Conservation (phyloP, 2,888 invertebrate genomes). For the Pogonocherus hispidulus region DNA sequence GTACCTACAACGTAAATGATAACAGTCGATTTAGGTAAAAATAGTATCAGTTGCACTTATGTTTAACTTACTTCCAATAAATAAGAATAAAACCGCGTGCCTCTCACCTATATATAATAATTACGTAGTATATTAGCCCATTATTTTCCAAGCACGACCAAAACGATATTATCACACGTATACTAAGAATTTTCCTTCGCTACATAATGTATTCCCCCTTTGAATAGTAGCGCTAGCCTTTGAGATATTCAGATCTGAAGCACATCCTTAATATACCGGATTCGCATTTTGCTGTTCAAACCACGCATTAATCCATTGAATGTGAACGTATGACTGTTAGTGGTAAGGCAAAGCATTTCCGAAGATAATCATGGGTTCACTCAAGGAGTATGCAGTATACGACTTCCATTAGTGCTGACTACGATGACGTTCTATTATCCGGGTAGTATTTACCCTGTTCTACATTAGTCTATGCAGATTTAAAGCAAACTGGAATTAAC, state of each 20-base stretch:
- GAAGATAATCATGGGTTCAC: constrained; percentile 37
- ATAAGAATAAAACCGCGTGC: too few species aligned
- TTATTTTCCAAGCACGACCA: not conserved
- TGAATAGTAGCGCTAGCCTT: not conserved
- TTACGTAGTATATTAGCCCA: too few species aligned
- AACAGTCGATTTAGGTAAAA: too few species aligned
- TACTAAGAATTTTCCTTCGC: not conserved
- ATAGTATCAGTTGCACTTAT: too few species aligned
- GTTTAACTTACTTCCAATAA: too few species aligned
- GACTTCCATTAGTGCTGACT: constrained; percentile 41
- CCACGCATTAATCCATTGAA: constrained; percentile 42
- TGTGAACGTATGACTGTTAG: constrained; percentile 34
- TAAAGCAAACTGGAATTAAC: constrained; percentile 33
- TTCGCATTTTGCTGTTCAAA: constrained; percentile 18
- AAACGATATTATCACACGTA: not conserved
- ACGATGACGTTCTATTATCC: constrained; percentile 39
- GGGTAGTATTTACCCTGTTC: constrained; percentile 37
- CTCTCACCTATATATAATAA: too few species aligned
- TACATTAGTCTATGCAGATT: constrained; percentile 34
- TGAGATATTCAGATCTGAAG: not conserved
- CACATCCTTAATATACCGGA: not conserved
- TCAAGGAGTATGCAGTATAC: constrained; percentile 36
- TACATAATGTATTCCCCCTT: not conserved
- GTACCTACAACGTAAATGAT: too few species aligned
- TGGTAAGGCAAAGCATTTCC: constrained; percentile 39